phyloP scores from a whole-genome alignment of 1,140 invertebrate species.

The Oryzaephilus surinamensis region DNA sequence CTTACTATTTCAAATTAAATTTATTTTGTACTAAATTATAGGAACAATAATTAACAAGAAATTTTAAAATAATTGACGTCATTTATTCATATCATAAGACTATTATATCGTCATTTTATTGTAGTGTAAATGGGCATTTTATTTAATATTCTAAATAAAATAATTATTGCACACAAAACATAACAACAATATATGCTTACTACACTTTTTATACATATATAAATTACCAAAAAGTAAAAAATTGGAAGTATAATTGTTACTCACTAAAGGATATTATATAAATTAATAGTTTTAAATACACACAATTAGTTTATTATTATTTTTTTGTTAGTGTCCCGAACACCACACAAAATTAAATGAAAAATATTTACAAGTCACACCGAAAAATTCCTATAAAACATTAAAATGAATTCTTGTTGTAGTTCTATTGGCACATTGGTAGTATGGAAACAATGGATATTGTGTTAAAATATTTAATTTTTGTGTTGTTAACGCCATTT shows the following conservation, averaged over 20 bases:
- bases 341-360: conserved; percentile 10
- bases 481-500: no score
- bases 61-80: no score
- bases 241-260: not conserved
- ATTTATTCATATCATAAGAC: no score
- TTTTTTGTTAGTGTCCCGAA: conserved; percentile 7
- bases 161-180: not conserved
- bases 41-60: no score
- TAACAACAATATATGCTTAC: not conserved
- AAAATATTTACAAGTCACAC: conserved; percentile 2
- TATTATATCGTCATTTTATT: no score
- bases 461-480: no score
- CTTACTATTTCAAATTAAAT: no score
- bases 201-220: conserved; percentile 1
- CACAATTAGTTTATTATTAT: not conserved
- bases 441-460: conserved; percentile 2
- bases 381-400: conserved; percentile 3
- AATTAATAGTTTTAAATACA: not conserved
- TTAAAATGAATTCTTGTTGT: conserved; percentile 1
- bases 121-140: no score
- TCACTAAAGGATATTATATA: conserved; percentile 1
- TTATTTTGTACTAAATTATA: no score
- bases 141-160: not conserved
- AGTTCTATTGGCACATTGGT: conserved; percentile 23
- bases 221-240: conserved; percentile 4